Base-by-base conservation (phyloP, 2,888 invertebrate species). In the Acholoe squamosa region DNA sequence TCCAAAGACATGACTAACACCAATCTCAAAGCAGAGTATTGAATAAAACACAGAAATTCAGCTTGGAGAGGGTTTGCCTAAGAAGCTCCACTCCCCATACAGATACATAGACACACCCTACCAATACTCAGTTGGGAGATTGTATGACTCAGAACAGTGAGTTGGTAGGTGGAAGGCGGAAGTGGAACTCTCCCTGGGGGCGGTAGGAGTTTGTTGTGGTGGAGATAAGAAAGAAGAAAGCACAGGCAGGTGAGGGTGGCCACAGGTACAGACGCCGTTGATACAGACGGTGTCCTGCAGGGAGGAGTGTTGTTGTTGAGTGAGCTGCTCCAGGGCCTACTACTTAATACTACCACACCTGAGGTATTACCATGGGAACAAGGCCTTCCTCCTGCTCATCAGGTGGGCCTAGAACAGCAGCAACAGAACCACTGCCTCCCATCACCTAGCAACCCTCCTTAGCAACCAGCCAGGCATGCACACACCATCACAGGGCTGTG, bases 401-500 rank as follows among this genome's bases (percentile, higher is more conserved):
- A 28, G 71, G 71, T 25, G 71, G 71, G 28, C 71, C 71, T 14
- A 25, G n/a, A n/a, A n/a, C n/a, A n/a, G n/a, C n/a, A n/a, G n/a
- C n/a, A 12, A 25, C 14, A 67, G 7, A 71, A 28, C 31, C 28
- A 61, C 61, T 71, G 71, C 71, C 28, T 71, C 5, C 28, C n/a
- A 28, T 28, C 28, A 22, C 71, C 31, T 71, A 71, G 71, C 71
- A 71, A 71, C 71, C 25, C 71, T 22, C 71, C 61, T 61, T 71
- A 71, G 71, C 71, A 71, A 71, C 71, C 71, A 71, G 71, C 5
- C 61, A 61, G 61, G 61, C 61, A 61, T n/a, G 61, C 61, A 61
- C 12, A 14, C 7, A 61, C 61, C 61, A 7, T 19, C 14, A n/a
- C 22, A 3, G 61, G 22, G 14, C n/a, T 19, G 61, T 7, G 61